Base-by-base conservation (phyloP, 2,797 vertebrate species). In the Cichlasoma orientale region DNA sequence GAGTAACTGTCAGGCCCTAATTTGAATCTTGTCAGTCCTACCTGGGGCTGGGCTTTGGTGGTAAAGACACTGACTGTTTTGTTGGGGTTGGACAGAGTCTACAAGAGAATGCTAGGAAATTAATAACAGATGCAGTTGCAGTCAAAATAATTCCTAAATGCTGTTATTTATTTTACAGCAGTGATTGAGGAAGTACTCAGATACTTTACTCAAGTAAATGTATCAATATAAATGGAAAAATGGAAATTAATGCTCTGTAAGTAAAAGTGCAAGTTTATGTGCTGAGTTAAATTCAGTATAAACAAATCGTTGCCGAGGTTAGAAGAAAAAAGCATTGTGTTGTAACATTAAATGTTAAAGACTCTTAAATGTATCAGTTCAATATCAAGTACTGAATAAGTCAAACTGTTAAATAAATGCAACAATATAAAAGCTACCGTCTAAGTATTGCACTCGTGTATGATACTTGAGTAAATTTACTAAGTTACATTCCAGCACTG, bases 11-110 rank as follows among this genome's bases (percentile, higher is more conserved):
- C 61, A 50, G 27, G 61, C 23, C 31, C 19, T 31, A 3, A 33
- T 50, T 41, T 12, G 9, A 31, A 38, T 58, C 18, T 2, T 68
- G 56, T 56, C 13, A 18, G 53, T 80, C 3, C 36, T 92, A 96
- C 95, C 95, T 93, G 56, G 94, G 93, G 84, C 90, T 93, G 53
- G 91, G 91, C 84, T 77, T 94, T 4, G 93, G 94, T 7, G 89
- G 91, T 23, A 88, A 54, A 33, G 70, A 69, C 19, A 50, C 57
- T 11, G 75, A 57, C 12, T 63, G 82, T 13, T 59, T 29, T 5
- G 53, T 38, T 3, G 82, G 71, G 31, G 56, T 52, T 7, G 71
- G 29, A 74, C 19, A 53, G 27, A 57, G 27, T 79, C 92, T 95
- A 77, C 18, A 36, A 81, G 12, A 36, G n/a, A 27, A 82, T 31